Conservation (phyloP, 2,888 invertebrate genomes). For the Mythimna vitellina region DNA sequence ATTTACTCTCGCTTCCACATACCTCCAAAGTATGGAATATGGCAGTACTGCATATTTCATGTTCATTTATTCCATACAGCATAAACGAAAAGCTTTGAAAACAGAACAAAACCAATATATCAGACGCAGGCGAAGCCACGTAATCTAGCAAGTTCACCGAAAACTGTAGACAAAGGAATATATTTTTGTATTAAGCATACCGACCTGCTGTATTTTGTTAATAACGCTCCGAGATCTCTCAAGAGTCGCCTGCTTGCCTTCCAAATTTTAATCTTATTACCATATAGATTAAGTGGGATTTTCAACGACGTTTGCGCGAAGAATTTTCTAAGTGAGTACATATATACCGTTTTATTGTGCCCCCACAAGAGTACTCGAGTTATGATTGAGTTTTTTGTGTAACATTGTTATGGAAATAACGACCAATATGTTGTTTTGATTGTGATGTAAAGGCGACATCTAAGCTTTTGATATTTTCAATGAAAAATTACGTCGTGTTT, state of each 20-base stretch:
- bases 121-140: conserved; percentile 28
- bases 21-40: neutral
- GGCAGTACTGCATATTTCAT: neutral
- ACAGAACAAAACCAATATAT: conserved; percentile 13
- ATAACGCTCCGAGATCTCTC: conserved; percentile 67
- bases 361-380: conserved; percentile 59
- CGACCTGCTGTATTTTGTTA: conserved; percentile 75
- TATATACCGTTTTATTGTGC: conserved; percentile 62
- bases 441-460: conserved; percentile 38
- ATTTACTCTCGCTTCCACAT: too few species aligned
- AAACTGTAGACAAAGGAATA: conserved; percentile 74
- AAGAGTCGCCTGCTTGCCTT: conserved; percentile 49
- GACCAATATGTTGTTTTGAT: conserved; percentile 61
- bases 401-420: conserved; percentile 58
- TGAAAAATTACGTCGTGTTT: conserved; percentile 18
- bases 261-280: conserved; percentile 64
- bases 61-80: neutral
- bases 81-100: neutral
- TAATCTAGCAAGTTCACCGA: conserved; percentile 47
- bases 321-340: conserved; percentile 60
- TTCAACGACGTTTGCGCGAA: conserved; percentile 40
- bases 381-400: conserved; percentile 68
- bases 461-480: conserved; percentile 34
- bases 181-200: conserved; percentile 79
- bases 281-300: conserved; percentile 59